Conservation (phyloP, 2,888 invertebrate species). For the Temnothorax rugatulus region DNA sequence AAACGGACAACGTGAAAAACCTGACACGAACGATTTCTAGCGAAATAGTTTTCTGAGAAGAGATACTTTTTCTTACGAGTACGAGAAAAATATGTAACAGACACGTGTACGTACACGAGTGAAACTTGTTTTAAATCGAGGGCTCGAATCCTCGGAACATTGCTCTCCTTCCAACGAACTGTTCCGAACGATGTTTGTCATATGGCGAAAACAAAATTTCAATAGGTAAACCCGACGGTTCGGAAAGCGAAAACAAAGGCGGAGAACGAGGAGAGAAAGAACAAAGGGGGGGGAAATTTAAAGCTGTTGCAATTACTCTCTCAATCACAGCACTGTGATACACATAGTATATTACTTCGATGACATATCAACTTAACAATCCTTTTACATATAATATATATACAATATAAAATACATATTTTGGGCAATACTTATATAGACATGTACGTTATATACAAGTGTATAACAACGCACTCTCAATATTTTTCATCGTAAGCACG, state of each 20-base stretch:
- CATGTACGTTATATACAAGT: conserved; percentile 62
- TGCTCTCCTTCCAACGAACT: conserved; percentile 5
- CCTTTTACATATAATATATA: conserved; percentile 69
- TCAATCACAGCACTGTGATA: conserved; percentile 84
- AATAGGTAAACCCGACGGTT: neutral
- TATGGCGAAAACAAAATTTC: conserved; percentile 40
- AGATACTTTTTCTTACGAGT: conserved; percentile 57
- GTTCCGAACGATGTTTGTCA: conserved; percentile 35
- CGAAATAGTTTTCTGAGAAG: conserved; percentile 55
- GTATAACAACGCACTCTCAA: conserved; percentile 78
- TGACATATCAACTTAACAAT: conserved; percentile 81
- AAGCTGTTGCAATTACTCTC: conserved; percentile 76
- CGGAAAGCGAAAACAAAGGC: conserved; percentile 37
- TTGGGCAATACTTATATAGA: conserved; percentile 75
- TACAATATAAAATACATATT: conserved; percentile 72
- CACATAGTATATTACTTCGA: conserved; percentile 77
- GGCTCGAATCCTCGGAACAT: neutral
- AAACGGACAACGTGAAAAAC: conserved; percentile 57
- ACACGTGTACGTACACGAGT: neutral
- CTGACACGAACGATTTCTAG: conserved; percentile 56
- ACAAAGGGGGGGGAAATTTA: neutral
- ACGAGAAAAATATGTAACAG: conserved; percentile 32
- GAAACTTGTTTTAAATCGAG: neutral
- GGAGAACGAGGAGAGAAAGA: conserved; percentile 61
- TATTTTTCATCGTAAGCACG: conserved; percentile 76